phyloP scores from a whole-genome alignment of 2,113 vertebrate species.

The Ceyx melanurus region DNA sequence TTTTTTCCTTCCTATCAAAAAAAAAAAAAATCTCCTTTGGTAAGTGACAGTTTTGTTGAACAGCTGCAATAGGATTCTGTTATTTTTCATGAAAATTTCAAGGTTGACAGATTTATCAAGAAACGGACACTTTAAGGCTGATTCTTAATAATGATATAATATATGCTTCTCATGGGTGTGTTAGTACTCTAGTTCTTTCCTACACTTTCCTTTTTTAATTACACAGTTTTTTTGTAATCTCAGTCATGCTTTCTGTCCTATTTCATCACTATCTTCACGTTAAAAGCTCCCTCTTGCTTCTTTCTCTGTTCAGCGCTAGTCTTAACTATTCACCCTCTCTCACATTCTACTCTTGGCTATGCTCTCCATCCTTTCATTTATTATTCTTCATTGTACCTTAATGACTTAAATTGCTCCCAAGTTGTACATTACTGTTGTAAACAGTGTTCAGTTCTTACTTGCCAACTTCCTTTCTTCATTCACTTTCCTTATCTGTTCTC shows the following conservation, averaged over 20 bases:
- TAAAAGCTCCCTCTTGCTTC: neutral
- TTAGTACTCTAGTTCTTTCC: neutral
- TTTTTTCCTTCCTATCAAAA: neutral
- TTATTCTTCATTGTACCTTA: constrained; percentile 6
- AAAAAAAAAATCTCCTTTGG: neutral
- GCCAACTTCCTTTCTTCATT: neutral
- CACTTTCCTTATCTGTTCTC: neutral
- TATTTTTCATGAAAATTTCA: neutral
- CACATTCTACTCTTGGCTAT: neutral
- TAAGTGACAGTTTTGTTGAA: neutral
- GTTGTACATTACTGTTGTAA: constrained; percentile 19
- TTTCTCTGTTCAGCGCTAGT: neutral
- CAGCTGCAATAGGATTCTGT: neutral
- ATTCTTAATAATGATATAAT: neutral
- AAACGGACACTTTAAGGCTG: neutral
- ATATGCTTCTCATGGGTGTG: neutral
- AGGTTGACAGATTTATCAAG: neutral
- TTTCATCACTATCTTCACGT: neutral
- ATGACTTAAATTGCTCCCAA: constrained; percentile 37
- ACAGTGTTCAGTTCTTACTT: neutral
- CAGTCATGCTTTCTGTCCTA: neutral
- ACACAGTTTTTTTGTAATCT: neutral
- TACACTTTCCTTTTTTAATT: neutral
- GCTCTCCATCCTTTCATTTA: neutral
- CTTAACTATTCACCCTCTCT: neutral